These are phyloP conservation scores for Zaprionus lachaisei DNA, from an alignment of 1,140 invertebrate species.

Conservation along the genomic window DNA sequence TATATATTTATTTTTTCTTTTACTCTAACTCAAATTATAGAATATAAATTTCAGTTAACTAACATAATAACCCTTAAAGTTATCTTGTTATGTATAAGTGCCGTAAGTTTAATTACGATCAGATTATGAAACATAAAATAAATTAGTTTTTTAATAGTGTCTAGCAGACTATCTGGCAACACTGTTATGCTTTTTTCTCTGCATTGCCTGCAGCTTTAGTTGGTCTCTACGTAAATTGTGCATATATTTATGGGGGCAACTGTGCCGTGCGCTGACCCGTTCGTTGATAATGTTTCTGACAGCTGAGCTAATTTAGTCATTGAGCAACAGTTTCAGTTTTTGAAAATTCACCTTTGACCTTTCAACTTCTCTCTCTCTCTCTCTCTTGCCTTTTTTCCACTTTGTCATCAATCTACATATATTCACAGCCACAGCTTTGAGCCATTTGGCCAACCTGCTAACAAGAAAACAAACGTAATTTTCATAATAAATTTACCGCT, in stretches of 20 bases:
- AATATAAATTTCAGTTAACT: too few relatives aligned
- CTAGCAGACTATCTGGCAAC: background rate
- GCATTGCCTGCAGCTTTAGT: background rate
- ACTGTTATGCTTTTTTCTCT: background rate
- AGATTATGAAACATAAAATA: background rate
- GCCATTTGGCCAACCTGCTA: constrained; percentile 36
- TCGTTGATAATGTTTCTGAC: background rate
- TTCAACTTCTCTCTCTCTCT: background rate
- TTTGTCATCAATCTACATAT: constrained; percentile 2
- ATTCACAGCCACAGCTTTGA: constrained; percentile 14
- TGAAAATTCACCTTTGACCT: constrained; percentile 43
- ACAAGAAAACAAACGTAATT: constrained; percentile 63
- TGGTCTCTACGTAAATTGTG: background rate
- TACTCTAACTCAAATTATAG: too few relatives aligned
- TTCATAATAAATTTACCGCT: constrained; percentile 71
- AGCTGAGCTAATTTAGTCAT: background rate
- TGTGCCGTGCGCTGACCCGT: background rate
- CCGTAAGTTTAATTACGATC: background rate
- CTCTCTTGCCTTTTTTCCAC: background rate
- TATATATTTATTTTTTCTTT: too few relatives aligned
- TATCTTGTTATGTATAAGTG: background rate
- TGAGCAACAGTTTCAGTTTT: constrained; percentile 31
- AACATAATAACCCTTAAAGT: background rate
- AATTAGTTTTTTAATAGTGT: background rate
- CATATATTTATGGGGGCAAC: background rate